A percentile compares a stretch with the other conserved stretches of the same genome.
These are phyloP conservation scores for Drosophila diplacantha DNA, from an alignment of 2,888 invertebrate genomes.

Conservation along the genomic window DNA sequence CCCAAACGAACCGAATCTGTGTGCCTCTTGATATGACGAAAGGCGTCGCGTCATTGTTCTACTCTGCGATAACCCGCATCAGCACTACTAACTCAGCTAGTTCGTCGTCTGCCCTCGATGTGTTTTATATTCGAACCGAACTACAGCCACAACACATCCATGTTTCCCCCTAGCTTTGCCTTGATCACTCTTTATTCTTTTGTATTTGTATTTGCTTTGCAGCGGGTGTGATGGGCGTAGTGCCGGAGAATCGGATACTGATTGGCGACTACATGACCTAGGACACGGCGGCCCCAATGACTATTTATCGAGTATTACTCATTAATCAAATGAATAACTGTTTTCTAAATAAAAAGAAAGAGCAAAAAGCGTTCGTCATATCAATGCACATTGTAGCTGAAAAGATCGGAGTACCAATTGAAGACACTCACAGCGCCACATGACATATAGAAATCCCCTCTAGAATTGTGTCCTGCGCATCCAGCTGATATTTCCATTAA, in stretches of 20 bases:
- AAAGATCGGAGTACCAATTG: slow-evolving; percentile 43
- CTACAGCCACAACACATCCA: slow-evolving; percentile 16
- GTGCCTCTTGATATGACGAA: slow-evolving; percentile 70
- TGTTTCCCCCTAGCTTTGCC: slow-evolving; percentile 24
- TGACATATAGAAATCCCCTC: slow-evolving; percentile 28
- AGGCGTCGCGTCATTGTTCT: slow-evolving; percentile 10
- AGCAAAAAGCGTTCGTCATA: slow-evolving; percentile 60
- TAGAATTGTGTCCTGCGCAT: slow-evolving; percentile 33
- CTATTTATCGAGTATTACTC: slow-evolving; percentile 54
- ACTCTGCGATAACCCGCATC: slow-evolving; percentile 16
- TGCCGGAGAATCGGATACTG: slow-evolving; percentile 83
- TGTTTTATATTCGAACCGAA: slow-evolving; percentile 8
- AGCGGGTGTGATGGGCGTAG: slow-evolving; percentile 80
- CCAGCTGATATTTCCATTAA: slow-evolving; percentile 27
- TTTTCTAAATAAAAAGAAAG: slow-evolving; percentile 22
- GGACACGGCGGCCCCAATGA: slow-evolving; percentile 12
- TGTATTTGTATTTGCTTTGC: slow-evolving; percentile 47
- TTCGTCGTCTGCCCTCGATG: slow-evolving; percentile 16
- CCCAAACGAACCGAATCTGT: slow-evolving; percentile 38
- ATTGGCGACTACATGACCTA: slow-evolving; percentile 81
- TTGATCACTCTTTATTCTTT: slow-evolving; percentile 37
- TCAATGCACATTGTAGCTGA: slow-evolving; percentile 53
- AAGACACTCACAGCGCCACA: slow-evolving; percentile 30
- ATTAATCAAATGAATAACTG: slow-evolving; percentile 24
- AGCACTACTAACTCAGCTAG: slow-evolving; percentile 44